Conservation (phyloP, 2,113 vertebrate species). For the Dascyllus trimaculatus region DNA sequence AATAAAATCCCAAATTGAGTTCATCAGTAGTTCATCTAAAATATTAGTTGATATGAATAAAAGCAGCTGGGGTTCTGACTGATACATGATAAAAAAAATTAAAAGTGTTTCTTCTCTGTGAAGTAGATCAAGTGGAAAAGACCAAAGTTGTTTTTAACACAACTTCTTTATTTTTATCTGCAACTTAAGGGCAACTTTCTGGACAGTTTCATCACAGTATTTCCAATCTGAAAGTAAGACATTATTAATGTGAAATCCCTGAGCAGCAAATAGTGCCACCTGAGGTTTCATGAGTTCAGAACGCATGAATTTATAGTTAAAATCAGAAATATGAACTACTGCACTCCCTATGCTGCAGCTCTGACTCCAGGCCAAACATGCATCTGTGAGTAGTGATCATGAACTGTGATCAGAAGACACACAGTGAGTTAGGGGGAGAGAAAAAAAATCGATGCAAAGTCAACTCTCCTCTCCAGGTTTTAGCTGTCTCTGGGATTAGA, state of each 20-base stretch:
- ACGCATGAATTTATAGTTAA: slow-evolving; percentile 13
- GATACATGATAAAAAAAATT: neutral
- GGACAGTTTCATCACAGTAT: neutral
- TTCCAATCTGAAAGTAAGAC: neutral
- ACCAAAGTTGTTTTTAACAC: neutral
- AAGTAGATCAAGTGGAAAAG: neutral
- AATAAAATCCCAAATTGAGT: slow-evolving; percentile 44
- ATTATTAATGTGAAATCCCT: neutral
- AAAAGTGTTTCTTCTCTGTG: neutral
- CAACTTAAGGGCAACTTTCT: neutral
- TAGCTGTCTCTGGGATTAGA: slow-evolving; percentile 60
- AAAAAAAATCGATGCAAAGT: slow-evolving; percentile 24
- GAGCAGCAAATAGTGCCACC: neutral
- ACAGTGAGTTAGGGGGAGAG: slow-evolving; percentile 4
- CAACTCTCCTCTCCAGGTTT: slow-evolving; percentile 45
- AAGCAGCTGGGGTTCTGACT: neutral
- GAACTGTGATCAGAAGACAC: slow-evolving; percentile 40
- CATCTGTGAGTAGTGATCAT: slow-evolving; percentile 42
- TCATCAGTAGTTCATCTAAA: slow-evolving; percentile 48
- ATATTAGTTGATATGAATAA: neutral
- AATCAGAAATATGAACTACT: slow-evolving; percentile 26
- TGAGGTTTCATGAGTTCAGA: slow-evolving; percentile 4
- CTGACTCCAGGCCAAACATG: slow-evolving; percentile 37
- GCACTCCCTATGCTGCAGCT: slow-evolving; percentile 23
- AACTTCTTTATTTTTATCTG: slow-evolving; percentile 12